These are phyloP conservation scores for Lasioglossum leucozonium DNA, from an alignment of 2,888 invertebrate species.

Conservation along the genomic window DNA sequence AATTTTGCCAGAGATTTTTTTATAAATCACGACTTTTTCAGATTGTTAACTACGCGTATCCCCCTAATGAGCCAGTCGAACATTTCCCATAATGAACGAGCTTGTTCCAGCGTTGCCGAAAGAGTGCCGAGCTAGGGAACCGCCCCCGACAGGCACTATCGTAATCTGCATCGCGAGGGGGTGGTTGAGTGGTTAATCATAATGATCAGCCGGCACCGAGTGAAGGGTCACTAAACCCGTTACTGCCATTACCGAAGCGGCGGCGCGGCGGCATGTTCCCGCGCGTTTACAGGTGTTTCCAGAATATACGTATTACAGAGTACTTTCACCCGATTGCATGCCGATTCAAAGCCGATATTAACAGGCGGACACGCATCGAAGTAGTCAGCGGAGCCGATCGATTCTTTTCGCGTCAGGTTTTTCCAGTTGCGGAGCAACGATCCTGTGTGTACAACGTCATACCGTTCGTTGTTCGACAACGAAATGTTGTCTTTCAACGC, in stretches of 20 bases:
- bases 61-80: neutral
- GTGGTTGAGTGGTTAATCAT: neutral
- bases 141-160: neutral
- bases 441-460: neutral
- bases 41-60: neutral
- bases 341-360: slow-evolving; percentile 31
- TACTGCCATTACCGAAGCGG: neutral
- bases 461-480: neutral
- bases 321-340: slow-evolving; percentile 68
- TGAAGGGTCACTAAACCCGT: slow-evolving; percentile 33
- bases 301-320: slow-evolving; percentile 50
- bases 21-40: neutral
- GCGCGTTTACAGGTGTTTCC: slow-evolving; percentile 45
- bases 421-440: slow-evolving; percentile 39
- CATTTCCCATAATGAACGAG: neutral
- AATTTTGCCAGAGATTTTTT: neutral
- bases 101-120: neutral
- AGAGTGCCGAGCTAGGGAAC: neutral
- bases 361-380: slow-evolving; percentile 44
- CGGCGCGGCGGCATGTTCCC: neutral
- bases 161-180: neutral
- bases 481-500: slow-evolving; percentile 9
- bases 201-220: slow-evolving; percentile 2
- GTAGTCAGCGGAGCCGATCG: neutral
- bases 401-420: slow-evolving; percentile 42